Base-by-base conservation (phyloP, 1,140 invertebrate genomes). In the Heliconius melpomene region DNA sequence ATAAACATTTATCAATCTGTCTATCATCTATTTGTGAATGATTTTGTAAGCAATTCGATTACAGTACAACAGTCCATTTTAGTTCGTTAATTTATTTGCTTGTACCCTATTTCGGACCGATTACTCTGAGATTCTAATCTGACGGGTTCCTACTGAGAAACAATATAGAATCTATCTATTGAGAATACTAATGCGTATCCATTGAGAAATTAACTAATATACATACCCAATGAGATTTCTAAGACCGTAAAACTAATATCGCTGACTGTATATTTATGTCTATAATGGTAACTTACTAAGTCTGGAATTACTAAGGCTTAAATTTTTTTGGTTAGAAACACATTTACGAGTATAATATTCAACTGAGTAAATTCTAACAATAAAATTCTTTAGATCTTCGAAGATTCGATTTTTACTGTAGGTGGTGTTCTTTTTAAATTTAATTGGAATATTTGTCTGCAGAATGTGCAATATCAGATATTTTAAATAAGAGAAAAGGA, bases 161-260 rank as follows among this genome's bases (percentile, higher is more conserved):
- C 57, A 26, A 66, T 23, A 26, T 16, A 13, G 23, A 66, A 66
- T 66, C 11, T 26, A 66, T 57, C 20, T 57, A n/a, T 8, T 23
- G n/a, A 57, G 54, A 57, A 57, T 57, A 57, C 54, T 57, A 57
- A 23, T 57, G 54, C 0, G 8, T 57, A n/a, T 57, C 54, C 5
- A n/a, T 57, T 57, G 18, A n/a, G 54, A 57, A 57, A 57, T 57
- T 57, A 57, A 57, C 20, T 57, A 57, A 57, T 57, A 57, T 57
- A 23, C 0, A 57, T 57, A 23, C 8, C 20, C 3, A 57, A 23
- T 57, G 7, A n/a, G 20, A 20, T 52, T 52, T 23, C 20, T 57
- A 57, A 18, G 7, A 23, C n/a, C n/a, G 54, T 57, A 2, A 57
- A 57, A 57, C 7, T 57, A 23, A 54, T n/a, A n/a, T n/a, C n/a